A percentile compares a stretch with the other conserved stretches of the same genome.
Evolutionary conservation across 2,888 invertebrate genomes (phyloP).

Genomic region (Sarcophaga rosellei): DNA sequence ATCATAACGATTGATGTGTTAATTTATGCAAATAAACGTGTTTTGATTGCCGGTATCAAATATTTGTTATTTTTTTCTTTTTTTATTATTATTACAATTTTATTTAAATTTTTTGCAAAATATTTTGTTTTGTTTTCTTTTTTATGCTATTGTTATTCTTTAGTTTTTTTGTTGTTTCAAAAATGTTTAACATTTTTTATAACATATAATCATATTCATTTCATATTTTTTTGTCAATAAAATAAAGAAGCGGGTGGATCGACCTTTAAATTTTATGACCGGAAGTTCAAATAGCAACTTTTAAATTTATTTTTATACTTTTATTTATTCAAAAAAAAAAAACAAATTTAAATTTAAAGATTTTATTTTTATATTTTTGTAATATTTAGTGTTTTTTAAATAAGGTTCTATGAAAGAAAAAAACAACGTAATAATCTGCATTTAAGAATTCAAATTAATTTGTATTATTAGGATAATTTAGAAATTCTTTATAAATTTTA

Average conservation of each 20-base stretch:
- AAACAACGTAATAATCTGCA: not conserved
- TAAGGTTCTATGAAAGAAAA: not conserved
- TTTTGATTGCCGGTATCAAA: constrained; percentile 29
- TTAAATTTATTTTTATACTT: constrained; percentile 19
- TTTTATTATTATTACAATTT: not conserved
- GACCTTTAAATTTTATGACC: constrained; percentile 51
- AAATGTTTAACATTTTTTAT: not conserved
- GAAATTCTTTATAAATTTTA: too few relatives aligned
- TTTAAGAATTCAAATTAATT: too few relatives aligned
- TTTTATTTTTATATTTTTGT: not conserved
- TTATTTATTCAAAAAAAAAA: constrained; percentile 4
- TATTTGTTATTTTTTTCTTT: not conserved
- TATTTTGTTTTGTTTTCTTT: not conserved
- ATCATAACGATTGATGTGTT: constrained; percentile 6
- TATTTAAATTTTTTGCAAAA: constrained; percentile 3
- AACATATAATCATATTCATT: not conserved
- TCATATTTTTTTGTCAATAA: not conserved
- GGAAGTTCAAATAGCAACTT: constrained; percentile 49
- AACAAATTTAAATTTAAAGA: too few relatives aligned
- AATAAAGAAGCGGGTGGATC: constrained; percentile 54
- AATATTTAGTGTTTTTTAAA: not conserved
- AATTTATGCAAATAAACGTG: constrained; percentile 47
- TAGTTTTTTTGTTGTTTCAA: constrained; percentile 13
- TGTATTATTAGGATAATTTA: too few relatives aligned
- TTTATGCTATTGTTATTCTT: not conserved